Evolutionary conservation across 2,888 invertebrate species (phyloP), one percentile per base, ranked within the genome.

Genomic region (Phengaris arion): DNA sequence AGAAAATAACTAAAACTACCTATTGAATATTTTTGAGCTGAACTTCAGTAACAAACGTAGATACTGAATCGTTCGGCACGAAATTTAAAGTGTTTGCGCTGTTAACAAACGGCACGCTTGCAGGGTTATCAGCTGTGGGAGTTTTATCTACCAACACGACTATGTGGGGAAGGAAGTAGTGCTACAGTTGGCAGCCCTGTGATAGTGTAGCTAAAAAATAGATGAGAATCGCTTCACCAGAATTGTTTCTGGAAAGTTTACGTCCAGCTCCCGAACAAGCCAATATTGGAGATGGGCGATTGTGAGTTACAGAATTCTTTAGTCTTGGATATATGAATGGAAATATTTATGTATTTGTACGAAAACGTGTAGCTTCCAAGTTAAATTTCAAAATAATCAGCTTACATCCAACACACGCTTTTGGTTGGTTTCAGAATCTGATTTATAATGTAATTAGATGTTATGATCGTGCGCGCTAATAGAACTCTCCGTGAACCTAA

Each of bases 161-260:
- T 8, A 52, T 10, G 12, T 52, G 7, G 6, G 10, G 35, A 13
- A 45, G 64, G 35, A 10, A 64, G 45, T 10, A 64, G 13, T 12
- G 35, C 10, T 12, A 12, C 45, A 13, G 64, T 64, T 45, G 22
- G 35, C 35, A 64, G 7, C 64, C 64, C 64, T 64, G 64, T 2
- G 13, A 22, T 51, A 70, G 70, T 22, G 70, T 52, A 6, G 72
- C 35, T 70, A 72, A 72, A 72, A 72, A 72, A 72, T 72, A 54
- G 52, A 72, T 22, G 10, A 6, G 70, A 72, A 72, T 13, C 52
- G 22, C 8, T 72, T 52, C 45, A 35, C 54, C 13, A 13, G 72
- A 22, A 72, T 54, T 72, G 72, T 72, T 72, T 72, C 52, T 52
- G 72, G 54, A 72, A 72, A 54, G 5, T 52, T 72, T 72, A 52